These are phyloP conservation scores for Caenorhabditis brenneri DNA, from an alignment of 1,140 invertebrate species.

Conservation along the genomic window DNA sequence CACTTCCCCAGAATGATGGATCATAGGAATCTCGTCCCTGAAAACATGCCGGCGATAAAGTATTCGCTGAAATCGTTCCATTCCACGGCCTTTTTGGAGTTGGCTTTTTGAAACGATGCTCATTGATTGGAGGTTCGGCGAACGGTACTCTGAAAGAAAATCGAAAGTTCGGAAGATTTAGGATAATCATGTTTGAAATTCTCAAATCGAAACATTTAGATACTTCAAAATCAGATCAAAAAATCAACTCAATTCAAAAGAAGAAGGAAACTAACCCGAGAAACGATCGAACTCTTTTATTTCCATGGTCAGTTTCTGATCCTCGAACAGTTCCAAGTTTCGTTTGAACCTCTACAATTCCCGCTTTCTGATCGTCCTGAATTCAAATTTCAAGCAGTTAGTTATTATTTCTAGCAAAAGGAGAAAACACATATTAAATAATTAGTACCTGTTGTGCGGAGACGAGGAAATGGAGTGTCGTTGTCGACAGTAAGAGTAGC, in stretches of 20 bases:
- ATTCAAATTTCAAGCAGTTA: background rate
- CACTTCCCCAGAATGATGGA: constrained; percentile 69
- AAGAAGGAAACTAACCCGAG: constrained; percentile 15
- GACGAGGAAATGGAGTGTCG: background rate
- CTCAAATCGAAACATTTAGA: too few relatives aligned
- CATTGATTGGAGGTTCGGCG: constrained; percentile 66
- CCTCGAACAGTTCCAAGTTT: constrained; percentile 59
- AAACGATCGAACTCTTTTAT: constrained; percentile 67
- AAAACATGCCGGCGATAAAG: constrained; percentile 65
- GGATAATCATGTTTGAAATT: too few relatives aligned
- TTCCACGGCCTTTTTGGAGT: constrained; percentile 65
- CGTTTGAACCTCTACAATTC: constrained; percentile 58
- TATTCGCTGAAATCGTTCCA: constrained; percentile 62
- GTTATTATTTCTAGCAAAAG: background rate
- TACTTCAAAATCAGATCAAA: too few relatives aligned
- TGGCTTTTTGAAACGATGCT: constrained; percentile 65
- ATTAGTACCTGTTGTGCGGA: constrained; percentile 15
- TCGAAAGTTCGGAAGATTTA: background rate
- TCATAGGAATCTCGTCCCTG: constrained; percentile 67
- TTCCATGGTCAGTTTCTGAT: constrained; percentile 67
- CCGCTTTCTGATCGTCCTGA: constrained; percentile 3
- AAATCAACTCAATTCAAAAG: too few relatives aligned
- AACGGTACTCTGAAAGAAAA: constrained; percentile 66
- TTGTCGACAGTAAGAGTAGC: constrained; percentile 12
- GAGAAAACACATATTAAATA: background rate